Percentiles rank a stretch among this genome's conserved stretches.
Conservation (phyloP, 2,113 vertebrate species). For the Eurypyga helias region DNA sequence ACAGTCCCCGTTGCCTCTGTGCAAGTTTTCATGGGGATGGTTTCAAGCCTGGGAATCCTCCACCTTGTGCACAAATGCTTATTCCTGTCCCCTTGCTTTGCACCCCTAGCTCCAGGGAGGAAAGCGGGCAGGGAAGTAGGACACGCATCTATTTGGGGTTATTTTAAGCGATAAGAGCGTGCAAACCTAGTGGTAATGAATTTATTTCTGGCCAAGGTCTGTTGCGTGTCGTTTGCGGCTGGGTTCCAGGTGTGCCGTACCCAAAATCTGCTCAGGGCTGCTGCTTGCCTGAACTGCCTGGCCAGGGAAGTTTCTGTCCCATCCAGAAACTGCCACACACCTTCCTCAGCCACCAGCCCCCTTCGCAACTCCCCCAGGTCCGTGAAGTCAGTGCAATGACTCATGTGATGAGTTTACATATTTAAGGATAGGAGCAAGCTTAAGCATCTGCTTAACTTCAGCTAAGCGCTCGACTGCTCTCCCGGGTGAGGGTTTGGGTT, state of each 20-base stretch:
- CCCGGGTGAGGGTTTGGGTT: not conserved
- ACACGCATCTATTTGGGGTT: accelerated
- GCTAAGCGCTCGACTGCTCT: not conserved
- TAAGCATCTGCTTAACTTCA: not conserved
- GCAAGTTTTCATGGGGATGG: accelerated
- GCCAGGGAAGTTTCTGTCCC: not conserved
- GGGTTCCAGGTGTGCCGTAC: accelerated
- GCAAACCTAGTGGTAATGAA: accelerated
- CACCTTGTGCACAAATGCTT: not conserved
- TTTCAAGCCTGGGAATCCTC: not conserved
- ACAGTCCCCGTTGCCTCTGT: accelerated
- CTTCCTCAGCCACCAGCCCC: not conserved
- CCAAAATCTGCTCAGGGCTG: accelerated
- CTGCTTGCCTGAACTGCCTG: not conserved
- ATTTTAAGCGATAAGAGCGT: accelerated
- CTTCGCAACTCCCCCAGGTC: accelerated
- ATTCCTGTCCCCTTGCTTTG: accelerated
- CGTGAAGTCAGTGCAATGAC: accelerated
- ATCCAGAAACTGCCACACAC: not conserved
- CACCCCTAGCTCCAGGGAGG: not conserved
- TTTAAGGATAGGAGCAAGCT: not conserved
- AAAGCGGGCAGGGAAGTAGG: not conserved
- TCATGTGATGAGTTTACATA: accelerated
- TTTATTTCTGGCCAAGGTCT: not conserved
- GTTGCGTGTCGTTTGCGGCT: not conserved